These are phyloP conservation scores for Craseonycteris thonglongyai DNA, from an alignment of 2,113 vertebrate genomes.

Conservation along the genomic window DNA sequence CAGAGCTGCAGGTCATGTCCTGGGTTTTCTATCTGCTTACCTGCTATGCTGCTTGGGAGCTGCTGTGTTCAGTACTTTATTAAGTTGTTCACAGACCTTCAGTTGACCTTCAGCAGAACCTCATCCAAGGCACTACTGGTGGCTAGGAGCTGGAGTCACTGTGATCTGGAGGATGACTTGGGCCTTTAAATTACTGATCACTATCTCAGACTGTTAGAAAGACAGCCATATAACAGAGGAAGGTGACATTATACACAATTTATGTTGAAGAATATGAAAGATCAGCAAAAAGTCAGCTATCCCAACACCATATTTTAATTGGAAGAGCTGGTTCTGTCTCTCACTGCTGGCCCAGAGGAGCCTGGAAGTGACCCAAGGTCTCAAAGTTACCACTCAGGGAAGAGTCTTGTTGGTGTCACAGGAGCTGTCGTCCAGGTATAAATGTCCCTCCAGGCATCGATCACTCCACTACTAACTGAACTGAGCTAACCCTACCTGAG, in stretches of 20 bases:
- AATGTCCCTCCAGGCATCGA: neutral
- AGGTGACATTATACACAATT: neutral
- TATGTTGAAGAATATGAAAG: neutral
- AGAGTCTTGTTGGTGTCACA: neutral
- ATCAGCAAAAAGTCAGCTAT: neutral
- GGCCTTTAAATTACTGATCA: neutral
- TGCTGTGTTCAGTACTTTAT: neutral
- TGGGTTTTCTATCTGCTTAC: neutral
- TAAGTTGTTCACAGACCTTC: neutral
- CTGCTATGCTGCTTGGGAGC: neutral
- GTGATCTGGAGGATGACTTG: neutral
- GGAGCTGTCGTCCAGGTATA: neutral
- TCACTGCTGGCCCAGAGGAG: neutral
- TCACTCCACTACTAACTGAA: neutral
- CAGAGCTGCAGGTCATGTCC: neutral
- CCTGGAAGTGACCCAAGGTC: neutral
- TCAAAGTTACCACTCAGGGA: neutral
- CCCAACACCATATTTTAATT: neutral
- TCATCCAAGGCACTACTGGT: too few species aligned
- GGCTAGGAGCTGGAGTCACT: fast-evolving
- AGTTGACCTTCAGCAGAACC: neutral
- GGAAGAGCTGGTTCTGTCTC: neutral
- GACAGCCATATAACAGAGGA: neutral
- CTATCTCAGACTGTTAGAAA: too few species aligned
- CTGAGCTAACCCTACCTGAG: neutral